These are phyloP conservation scores for Pecten maximus DNA, from an alignment of 2,888 invertebrate genomes.

Conservation along the genomic window DNA sequence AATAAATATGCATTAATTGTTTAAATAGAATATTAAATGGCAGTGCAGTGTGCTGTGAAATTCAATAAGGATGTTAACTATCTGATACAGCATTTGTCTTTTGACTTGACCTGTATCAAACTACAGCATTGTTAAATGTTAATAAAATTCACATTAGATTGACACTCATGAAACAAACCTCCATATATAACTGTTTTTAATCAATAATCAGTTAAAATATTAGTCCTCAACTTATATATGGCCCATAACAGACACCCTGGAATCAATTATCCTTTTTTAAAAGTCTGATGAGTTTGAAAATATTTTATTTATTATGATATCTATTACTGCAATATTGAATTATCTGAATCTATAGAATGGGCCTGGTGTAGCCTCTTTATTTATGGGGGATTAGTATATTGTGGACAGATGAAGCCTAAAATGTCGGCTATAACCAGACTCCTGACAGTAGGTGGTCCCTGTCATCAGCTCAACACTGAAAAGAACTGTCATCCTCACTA, in stretches of 20 bases:
- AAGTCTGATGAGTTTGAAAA: neutral
- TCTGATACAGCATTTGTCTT: no score
- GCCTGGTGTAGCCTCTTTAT: neutral
- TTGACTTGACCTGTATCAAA: no score
- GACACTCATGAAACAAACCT: no score
- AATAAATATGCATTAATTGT: no score
- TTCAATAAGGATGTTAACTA: no score
- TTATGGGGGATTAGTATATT: neutral
- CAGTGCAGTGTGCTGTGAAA: no score
- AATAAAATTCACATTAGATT: no score
- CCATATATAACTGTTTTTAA: no score
- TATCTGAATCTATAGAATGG: neutral
- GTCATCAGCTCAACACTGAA: neutral
- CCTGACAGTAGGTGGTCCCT: neutral
- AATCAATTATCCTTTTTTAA: slow-evolving; percentile 18
- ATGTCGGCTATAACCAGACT: neutral
- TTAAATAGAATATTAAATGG: no score
- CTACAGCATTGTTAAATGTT: no score
- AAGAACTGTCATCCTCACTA: neutral
- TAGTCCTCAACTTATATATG: neutral
- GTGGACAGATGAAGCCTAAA: neutral
- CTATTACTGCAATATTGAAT: neutral
- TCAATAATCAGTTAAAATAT: neutral
- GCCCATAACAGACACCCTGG: neutral
- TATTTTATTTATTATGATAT: neutral